phyloP scores from a whole-genome alignment of 23 tunicate species.

The Corella eumyota region DNA sequence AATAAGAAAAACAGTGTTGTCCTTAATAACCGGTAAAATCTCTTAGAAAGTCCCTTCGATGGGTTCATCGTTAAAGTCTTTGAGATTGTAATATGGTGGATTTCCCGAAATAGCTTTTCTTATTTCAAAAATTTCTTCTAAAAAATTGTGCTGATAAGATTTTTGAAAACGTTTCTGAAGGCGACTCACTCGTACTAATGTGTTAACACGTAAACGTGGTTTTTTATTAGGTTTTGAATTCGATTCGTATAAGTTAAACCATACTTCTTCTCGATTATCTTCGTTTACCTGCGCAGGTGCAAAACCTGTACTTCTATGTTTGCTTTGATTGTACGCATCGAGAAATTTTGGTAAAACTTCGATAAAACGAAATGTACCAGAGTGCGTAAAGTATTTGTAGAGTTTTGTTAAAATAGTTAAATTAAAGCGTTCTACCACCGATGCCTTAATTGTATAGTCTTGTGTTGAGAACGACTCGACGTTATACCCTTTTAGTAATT shows the following conservation, averaged over 20 bases:
- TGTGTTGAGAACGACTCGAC: neutral
- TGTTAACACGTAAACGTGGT: too few species aligned
- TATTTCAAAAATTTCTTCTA: too few species aligned
- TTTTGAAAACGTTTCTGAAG: too few species aligned
- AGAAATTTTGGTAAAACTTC: neutral
- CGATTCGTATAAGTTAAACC: too few species aligned
- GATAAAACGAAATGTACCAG: neutral
- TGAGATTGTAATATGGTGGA: too few species aligned
- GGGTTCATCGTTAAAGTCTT: neutral
- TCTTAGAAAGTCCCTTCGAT: slow-evolving; percentile 1
- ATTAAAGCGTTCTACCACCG: neutral
- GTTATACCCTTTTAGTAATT: neutral
- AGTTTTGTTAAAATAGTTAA: neutral
- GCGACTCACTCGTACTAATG: too few species aligned
- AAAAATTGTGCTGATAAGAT: too few species aligned
- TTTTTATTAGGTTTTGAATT: too few species aligned
- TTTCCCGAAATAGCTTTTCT: too few species aligned
- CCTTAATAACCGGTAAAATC: neutral
- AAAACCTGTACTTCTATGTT: neutral
- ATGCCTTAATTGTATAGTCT: neutral
- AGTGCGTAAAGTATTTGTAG: neutral
- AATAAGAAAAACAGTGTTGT: neutral
- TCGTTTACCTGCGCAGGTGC: too few species aligned
- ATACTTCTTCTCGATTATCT: too few species aligned
- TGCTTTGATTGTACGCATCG: neutral